Conservation (phyloP, 1,140 invertebrate species). For the Drosophila sucinea region DNA sequence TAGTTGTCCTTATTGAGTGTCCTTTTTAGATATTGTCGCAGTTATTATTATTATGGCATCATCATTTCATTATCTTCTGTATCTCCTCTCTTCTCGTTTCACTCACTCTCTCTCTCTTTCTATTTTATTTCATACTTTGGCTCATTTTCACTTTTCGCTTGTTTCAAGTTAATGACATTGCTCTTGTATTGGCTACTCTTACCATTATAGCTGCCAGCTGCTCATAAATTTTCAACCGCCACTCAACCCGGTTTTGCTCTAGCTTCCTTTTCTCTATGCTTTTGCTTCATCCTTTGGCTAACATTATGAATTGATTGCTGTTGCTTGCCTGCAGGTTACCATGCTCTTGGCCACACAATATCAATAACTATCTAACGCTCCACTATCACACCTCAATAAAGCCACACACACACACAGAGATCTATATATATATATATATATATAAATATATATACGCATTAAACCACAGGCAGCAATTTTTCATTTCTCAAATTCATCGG, state of each 20-base stretch:
- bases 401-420: background rate
- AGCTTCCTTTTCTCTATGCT: constrained; percentile 6
- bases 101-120: background rate
- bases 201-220: constrained; percentile 43
- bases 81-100: background rate
- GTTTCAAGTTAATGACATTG: constrained; percentile 62
- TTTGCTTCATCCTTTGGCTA: constrained; percentile 9
- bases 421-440: constrained; percentile 5
- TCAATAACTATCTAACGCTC: constrained; percentile 69
- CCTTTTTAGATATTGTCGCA: background rate
- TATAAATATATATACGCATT: constrained; percentile 2
- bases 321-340: constrained; percentile 39
- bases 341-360: constrained; percentile 44
- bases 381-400: constrained; percentile 29
- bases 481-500: constrained; percentile 53
- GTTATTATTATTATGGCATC: constrained; percentile 34
- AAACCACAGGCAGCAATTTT: constrained; percentile 52
- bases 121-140: constrained; percentile 10
- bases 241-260: constrained; percentile 1
- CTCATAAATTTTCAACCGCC: constrained; percentile 60
- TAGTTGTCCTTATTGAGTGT: no score
- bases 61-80: constrained; percentile 33
- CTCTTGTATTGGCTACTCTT: constrained; percentile 35
- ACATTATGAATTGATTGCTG: constrained; percentile 76
- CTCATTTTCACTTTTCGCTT: constrained; percentile 44